Conservation (phyloP, 2,113 vertebrate genomes). For the Paratilapia polleni region DNA sequence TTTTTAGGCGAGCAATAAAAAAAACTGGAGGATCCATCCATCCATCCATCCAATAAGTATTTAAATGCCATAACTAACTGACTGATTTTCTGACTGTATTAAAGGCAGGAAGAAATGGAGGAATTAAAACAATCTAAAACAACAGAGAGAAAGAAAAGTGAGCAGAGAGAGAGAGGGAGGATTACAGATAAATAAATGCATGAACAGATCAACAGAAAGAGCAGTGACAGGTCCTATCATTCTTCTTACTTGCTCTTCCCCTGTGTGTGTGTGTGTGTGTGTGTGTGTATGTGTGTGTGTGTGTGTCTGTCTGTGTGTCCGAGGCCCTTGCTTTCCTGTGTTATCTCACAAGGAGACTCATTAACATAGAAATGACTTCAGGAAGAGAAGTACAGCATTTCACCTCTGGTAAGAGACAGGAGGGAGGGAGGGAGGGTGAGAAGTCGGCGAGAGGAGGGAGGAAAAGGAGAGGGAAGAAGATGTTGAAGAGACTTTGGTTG, state of each 20-base stretch:
- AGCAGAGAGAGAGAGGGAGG: not conserved
- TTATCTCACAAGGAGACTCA: slow-evolving; percentile 83
- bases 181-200: slow-evolving; percentile 75
- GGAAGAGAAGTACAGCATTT: slow-evolving; percentile 74
- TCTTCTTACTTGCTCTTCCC: slow-evolving; percentile 51
- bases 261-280: slow-evolving; percentile 16
- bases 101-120: slow-evolving; percentile 15
- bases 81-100: not conserved
- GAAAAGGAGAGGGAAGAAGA: not conserved
- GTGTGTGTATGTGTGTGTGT: slow-evolving; percentile 32
- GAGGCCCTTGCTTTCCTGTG: slow-evolving; percentile 65
- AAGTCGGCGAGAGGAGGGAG: not conserved
- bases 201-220: slow-evolving; percentile 72
- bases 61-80: not conserved
- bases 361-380: slow-evolving; percentile 87
- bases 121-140: slow-evolving; percentile 33
- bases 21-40: not conserved
- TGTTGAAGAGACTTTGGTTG: not conserved
- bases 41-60: not conserved
- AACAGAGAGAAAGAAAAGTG: slow-evolving; percentile 12
- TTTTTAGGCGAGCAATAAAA: slow-evolving; percentile 17
- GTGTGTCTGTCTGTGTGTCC: slow-evolving; percentile 45
- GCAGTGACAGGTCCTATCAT: slow-evolving; percentile 72
- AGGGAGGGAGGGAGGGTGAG: slow-evolving; percentile 7
- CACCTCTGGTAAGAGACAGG: slow-evolving; percentile 67